phyloP scores from a whole-genome alignment of 2,888 invertebrate species.

The Tetropium fuscum region DNA sequence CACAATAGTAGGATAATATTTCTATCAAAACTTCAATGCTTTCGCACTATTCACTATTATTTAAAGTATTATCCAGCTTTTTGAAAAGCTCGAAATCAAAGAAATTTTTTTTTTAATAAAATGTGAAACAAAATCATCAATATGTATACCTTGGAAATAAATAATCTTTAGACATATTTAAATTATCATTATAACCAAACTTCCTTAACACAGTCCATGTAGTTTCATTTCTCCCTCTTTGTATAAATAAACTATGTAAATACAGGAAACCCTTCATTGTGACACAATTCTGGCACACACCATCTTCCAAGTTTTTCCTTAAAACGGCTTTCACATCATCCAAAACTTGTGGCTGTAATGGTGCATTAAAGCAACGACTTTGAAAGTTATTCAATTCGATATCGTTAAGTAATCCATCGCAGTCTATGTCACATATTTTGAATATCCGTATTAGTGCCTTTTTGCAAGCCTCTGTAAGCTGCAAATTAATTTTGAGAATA shows the following conservation, averaged over 20 bases:
- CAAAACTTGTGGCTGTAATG: constrained; percentile 94
- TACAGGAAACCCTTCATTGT: constrained; percentile 97
- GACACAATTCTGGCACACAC: constrained; percentile 90
- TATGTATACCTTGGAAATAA: constrained; percentile 86
- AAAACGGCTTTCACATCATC: constrained; percentile 96
- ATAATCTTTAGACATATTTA: constrained; percentile 92
- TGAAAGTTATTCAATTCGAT: constrained; percentile 97
- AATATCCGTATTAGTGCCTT: constrained; percentile 95
- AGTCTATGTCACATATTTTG: constrained; percentile 98
- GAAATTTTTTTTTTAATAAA: neutral
- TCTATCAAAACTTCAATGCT: no score
- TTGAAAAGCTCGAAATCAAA: no score
- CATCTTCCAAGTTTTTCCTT: constrained; percentile 91
- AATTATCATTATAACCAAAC: constrained; percentile 96
- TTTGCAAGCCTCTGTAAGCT: constrained; percentile 95
- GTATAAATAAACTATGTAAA: constrained; percentile 96
- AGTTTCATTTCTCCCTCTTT: constrained; percentile 98
- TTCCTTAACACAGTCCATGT: constrained; percentile 98
- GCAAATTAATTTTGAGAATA: constrained; percentile 73
- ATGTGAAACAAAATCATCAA: neutral
- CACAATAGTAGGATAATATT: no score
- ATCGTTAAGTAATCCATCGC: constrained; percentile 96
- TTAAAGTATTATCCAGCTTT: no score
- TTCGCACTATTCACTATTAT: no score
- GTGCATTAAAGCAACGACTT: constrained; percentile 96